A percentile compares a stretch with the other conserved stretches of the same genome.
phyloP scores from a whole-genome alignment of 2,888 invertebrate species.

The Dermolepida albohirtum region DNA sequence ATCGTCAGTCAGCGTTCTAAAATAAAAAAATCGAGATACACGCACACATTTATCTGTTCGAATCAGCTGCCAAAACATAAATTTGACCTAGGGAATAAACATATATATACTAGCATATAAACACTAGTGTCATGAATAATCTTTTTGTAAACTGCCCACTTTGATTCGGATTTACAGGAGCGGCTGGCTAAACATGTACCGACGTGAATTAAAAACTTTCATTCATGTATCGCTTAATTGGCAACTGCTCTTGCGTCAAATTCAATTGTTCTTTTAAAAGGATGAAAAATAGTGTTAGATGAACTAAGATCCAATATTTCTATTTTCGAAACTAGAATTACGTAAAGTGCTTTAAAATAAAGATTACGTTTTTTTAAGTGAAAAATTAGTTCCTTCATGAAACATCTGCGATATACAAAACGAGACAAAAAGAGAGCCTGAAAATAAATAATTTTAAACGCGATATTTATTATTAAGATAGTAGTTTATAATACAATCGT shows the following conservation, averaged over 20 bases:
- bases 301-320: not conserved
- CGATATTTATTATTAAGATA: no score
- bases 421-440: no score
- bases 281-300: not conserved
- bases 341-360: not conserved
- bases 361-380: not conserved
- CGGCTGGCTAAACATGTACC: not conserved
- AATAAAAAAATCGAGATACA: slow-evolving; percentile 22
- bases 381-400: no score
- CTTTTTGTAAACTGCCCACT: slow-evolving; percentile 16
- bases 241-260: slow-evolving; percentile 2
- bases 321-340: not conserved
- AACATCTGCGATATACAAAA: no score
- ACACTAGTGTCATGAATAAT: slow-evolving; percentile 21
- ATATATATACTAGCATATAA: slow-evolving; percentile 20
- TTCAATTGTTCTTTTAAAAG: slow-evolving; percentile 5
- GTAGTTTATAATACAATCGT: no score
- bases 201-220: slow-evolving; percentile 18
- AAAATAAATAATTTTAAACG: no score
- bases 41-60: slow-evolving; percentile 4
- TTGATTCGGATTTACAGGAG: slow-evolving; percentile 13
- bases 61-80: slow-evolving; percentile 33
- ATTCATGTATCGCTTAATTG: slow-evolving; percentile 18
- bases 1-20: not conserved
- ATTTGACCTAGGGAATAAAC: slow-evolving; percentile 27